Percentiles rank a stretch among this genome's conserved stretches.
phyloP scores from a whole-genome alignment of 2,113 vertebrate species.

The Halcyon malimbica region DNA sequence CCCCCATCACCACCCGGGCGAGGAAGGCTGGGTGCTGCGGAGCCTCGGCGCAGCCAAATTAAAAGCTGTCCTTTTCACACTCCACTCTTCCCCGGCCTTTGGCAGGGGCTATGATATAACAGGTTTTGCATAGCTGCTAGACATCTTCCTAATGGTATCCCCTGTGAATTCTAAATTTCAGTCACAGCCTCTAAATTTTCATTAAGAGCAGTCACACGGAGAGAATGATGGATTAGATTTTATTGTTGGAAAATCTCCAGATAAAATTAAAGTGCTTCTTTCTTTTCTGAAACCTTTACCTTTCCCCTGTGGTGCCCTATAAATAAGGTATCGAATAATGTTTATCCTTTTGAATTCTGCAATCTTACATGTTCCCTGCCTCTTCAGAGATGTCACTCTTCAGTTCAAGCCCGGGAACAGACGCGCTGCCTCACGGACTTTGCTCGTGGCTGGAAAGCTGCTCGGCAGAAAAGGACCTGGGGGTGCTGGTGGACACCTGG shows the following conservation, averaged over 20 bases:
- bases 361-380: constrained; percentile 24
- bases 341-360: constrained; percentile 49
- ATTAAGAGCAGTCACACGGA: constrained; percentile 70
- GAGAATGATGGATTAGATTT: constrained; percentile 76
- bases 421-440: neutral
- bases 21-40: neutral
- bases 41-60: neutral
- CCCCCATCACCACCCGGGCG: accelerated
- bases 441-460: too few relatives aligned
- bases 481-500: too few relatives aligned
- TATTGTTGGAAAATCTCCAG: constrained; percentile 77
- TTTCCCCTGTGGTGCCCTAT: constrained; percentile 42
- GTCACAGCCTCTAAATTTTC: constrained; percentile 73
- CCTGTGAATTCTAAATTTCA: constrained; percentile 73
- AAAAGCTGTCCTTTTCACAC: neutral
- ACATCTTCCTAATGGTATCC: constrained; percentile 66
- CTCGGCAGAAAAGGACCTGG: too few relatives aligned
- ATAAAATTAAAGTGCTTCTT: constrained; percentile 72
- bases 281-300: constrained; percentile 55
- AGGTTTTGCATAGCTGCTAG: constrained; percentile 55
- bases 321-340: constrained; percentile 54
- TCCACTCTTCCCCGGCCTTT: neutral
- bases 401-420: neutral
- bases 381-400: constrained; percentile 29
- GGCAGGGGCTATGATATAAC: constrained; percentile 31